A percentile compares a stretch with the other conserved stretches of the same genome.
Evolutionary conservation across 1,140 invertebrate species (phyloP).

Genomic region (Bombus sylvicola): DNA sequence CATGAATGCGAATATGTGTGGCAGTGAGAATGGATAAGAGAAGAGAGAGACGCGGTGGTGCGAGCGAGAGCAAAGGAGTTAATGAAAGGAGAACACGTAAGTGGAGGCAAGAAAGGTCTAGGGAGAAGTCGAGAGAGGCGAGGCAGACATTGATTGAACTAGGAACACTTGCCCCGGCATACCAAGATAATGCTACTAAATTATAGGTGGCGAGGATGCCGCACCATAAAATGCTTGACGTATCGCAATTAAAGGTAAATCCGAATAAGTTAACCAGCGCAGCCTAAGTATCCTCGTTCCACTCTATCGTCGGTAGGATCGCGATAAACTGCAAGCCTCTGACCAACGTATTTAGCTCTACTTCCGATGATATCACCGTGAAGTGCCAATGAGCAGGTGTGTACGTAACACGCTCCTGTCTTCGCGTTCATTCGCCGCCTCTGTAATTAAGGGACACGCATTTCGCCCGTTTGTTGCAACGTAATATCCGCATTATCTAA

Average conservation of each 20-base stretch:
- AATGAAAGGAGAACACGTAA: conserved; percentile 9
- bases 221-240: conserved; percentile 66
- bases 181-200: conserved; percentile 78
- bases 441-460: not conserved
- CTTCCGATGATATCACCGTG: conserved; percentile 29
- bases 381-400: conserved; percentile 18
- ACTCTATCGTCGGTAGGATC: conserved; percentile 30
- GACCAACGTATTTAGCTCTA: conserved; percentile 1
- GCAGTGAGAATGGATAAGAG: not conserved
- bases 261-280: conserved; percentile 48
- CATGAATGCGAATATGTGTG: conserved; percentile 1
- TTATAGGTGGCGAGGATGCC: conserved; percentile 68
- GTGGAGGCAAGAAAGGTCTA: not conserved
- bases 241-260: conserved; percentile 74
- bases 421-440: not conserved
- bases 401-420: not conserved
- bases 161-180: conserved; percentile 77
- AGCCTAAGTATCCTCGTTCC: conserved; percentile 21
- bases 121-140: conserved; percentile 39
- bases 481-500: no score
- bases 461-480: no score
- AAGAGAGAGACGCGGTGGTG: not conserved
- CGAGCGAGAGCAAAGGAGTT: not conserved
- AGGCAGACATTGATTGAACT: conserved; percentile 77
- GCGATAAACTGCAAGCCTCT: conserved; percentile 25